These are phyloP conservation scores for Microtus pennsylvanicus DNA, from an alignment of 2,113 vertebrate species.

Conservation along the genomic window DNA sequence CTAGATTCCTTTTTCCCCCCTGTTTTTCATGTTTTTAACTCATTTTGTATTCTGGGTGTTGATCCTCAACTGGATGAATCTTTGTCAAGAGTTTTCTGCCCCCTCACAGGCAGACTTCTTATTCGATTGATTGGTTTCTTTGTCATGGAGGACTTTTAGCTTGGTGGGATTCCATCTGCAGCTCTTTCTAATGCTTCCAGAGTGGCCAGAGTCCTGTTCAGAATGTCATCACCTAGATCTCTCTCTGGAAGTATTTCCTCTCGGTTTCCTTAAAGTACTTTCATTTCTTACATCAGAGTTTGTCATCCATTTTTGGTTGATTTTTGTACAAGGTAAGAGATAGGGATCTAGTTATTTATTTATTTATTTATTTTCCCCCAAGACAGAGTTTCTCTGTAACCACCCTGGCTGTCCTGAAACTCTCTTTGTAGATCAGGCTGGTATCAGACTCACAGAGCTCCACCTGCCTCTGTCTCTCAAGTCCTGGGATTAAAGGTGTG, in stretches of 20 bases:
- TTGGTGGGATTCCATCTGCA: neutral
- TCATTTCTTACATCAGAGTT: neutral
- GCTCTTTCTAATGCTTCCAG: neutral
- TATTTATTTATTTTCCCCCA: no score
- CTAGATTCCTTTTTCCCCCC: neutral
- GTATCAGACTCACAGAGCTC: neutral
- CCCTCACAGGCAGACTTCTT: neutral
- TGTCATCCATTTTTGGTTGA: neutral
- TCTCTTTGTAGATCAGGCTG: neutral
- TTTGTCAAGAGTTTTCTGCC: neutral
- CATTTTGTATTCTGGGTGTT: neutral
- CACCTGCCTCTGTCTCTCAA: neutral
- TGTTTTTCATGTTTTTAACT: neutral
- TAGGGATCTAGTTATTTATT: no score
- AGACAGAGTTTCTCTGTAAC: neutral
- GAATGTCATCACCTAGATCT: neutral
- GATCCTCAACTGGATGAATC: neutral
- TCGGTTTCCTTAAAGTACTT: neutral
- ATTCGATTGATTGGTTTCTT: neutral
- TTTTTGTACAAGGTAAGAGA: neutral
- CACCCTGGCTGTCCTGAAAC: neutral
- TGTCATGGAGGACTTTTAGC: neutral
- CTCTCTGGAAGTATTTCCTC: neutral
- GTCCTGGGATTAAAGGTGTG: no score
- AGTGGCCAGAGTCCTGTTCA: neutral